Evolutionary conservation across 2,888 invertebrate genomes (phyloP).

Genomic region (Alloplasta piceator): DNA sequence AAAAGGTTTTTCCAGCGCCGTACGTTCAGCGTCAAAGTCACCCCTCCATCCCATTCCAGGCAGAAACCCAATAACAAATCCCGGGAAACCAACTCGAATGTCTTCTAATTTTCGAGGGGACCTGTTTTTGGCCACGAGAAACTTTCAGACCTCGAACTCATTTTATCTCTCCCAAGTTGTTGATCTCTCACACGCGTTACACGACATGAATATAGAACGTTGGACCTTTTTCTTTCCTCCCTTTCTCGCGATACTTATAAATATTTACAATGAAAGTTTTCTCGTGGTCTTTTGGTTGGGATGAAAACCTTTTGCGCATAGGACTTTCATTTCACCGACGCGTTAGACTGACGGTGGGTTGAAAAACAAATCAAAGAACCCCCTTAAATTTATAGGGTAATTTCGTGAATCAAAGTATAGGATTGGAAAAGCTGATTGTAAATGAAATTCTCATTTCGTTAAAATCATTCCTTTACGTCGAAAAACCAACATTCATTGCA

Average conservation of each 20-base stretch:
- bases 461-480: not conserved
- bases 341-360: not conserved
- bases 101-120: constrained; percentile 42
- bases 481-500: too few species aligned
- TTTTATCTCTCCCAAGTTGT: not conserved
- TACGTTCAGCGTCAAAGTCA: constrained; percentile 6
- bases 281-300: not conserved
- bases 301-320: constrained; percentile 1
- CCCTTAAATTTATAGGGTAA: too few species aligned
- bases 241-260: not conserved
- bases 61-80: constrained; percentile 25
- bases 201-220: constrained; percentile 26
- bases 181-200: constrained; percentile 13
- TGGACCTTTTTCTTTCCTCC: constrained; percentile 10
- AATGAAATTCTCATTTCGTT: too few species aligned
- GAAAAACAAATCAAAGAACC: not conserved
- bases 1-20: constrained; percentile 30
- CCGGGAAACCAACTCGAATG: constrained; percentile 40
- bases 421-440: too few species aligned
- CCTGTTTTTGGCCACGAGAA: constrained; percentile 22
- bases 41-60: not conserved
- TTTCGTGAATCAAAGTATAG: too few species aligned
- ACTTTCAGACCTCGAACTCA: constrained; percentile 24
- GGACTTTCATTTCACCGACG: too few species aligned
- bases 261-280: constrained; percentile 21